Evolutionary conservation across 2,888 invertebrate species (phyloP), one percentile per base, ranked within the genome.

Genomic region (Steinernema scapterisci): DNA sequence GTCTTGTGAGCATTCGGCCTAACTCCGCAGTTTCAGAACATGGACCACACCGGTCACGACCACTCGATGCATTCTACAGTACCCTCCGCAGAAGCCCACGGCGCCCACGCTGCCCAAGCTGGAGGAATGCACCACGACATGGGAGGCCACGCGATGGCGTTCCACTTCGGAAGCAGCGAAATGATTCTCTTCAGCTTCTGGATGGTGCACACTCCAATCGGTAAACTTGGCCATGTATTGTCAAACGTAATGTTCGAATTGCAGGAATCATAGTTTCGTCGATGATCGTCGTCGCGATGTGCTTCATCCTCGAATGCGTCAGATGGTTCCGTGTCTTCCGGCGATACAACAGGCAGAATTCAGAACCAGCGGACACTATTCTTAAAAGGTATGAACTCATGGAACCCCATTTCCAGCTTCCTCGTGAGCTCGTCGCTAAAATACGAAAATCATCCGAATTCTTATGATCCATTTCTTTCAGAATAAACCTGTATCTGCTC

Each of bases 151-250:
- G 74, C 79, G 23, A 80, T 80, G 81, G 46, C 71, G n/a, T 81
- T 82, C 52, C 81, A 81, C 54, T 82, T 80, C 54, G 80, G 80
- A 27, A 70, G 71, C 16, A 74, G 74, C 31, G 85, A 86, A 72
- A 82, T 82, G 0, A 82, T 86, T 46, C 79, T 86, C 6, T 86
- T 86, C 77, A 75, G 75, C 38, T 85, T 84, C 77, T 86, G 85
- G 85, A 79, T 78, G 76, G 81, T 80, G 6, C 73, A 78, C 16
- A 77, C 80, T n/a, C 52, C 79, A 7, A 31, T 78, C 19, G 84
- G 84, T 83, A 21, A 54, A 77, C 38, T 38, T 38, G 5, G 9
- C 5, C 3, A 38, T 6, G 38, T 38, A 9, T 38, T 6, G 38
- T 38, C 38, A n/a, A n/a, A n/a, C n/a, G n/a, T n/a, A n/a, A n/a